Conservation (phyloP, 2,797 vertebrate genomes). For the Diceros bicornis region DNA sequence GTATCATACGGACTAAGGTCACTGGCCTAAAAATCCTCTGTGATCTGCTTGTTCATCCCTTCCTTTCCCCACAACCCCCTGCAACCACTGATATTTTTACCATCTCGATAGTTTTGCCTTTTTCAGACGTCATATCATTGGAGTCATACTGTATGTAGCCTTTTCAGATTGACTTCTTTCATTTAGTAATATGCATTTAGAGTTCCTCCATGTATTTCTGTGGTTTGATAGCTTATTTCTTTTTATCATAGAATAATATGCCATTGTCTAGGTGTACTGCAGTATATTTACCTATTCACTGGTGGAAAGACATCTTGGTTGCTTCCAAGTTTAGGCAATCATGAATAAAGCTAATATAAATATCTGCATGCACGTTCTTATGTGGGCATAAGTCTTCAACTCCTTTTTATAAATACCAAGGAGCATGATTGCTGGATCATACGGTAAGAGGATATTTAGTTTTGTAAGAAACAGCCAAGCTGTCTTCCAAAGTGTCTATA, state of each 20-base stretch:
- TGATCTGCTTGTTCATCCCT: neutral
- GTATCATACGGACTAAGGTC: neutral
- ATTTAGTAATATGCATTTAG: accelerated
- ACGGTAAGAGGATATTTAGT: accelerated
- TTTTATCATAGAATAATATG: neutral
- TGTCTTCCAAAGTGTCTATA: accelerated
- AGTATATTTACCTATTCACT: neutral
- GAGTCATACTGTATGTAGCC: neutral
- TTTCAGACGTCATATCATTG: neutral
- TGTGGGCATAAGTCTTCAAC: neutral
- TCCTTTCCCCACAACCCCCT: too few relatives aligned
- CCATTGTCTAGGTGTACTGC: accelerated
- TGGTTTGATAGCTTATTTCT: neutral
- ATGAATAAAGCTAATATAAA: neutral
- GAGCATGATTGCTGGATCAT: neutral
- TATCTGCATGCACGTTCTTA: accelerated
- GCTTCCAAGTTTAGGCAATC: neutral
- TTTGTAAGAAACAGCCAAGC: neutral
- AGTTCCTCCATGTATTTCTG: accelerated
- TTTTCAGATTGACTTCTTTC: neutral
- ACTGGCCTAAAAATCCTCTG: neutral
- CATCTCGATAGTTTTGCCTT: neutral
- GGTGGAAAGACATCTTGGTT: neutral
- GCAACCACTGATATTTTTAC: neutral
- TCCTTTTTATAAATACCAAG: neutral